Percentiles rank a stretch among this genome's conserved stretches.
Conservation (phyloP, 2,797 vertebrate species). For the Xiphorhynchus erythropygius region DNA sequence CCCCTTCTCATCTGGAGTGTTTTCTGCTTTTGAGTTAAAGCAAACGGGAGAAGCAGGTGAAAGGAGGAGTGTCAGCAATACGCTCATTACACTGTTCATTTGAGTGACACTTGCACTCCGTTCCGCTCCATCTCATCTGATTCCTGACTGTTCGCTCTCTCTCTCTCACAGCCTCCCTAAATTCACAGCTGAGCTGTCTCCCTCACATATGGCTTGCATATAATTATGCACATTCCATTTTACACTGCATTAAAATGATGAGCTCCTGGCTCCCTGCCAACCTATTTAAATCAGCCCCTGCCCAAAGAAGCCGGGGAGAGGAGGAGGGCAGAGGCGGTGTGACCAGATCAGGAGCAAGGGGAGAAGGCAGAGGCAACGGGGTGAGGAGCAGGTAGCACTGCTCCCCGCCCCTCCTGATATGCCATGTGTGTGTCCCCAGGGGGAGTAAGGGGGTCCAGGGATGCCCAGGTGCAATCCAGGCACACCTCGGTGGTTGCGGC, state of each 20-base stretch:
- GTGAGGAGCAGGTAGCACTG: not conserved
- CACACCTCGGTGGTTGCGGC: not conserved
- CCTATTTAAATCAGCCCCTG: conserved; percentile 78
- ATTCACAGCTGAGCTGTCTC: conserved; percentile 83
- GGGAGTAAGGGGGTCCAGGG: not conserved
- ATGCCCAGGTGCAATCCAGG: not conserved
- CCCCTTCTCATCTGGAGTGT: conserved; percentile 52
- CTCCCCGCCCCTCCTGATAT: not conserved
- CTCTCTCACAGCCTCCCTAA: conserved; percentile 76
- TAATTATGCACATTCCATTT: conserved; percentile 86
- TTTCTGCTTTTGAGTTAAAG: conserved; percentile 68
- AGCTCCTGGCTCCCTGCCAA: conserved; percentile 80
- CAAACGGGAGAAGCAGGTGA: conserved; percentile 75
- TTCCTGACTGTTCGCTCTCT: conserved; percentile 77
- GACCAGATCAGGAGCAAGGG: rapidly evolving
- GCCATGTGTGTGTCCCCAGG: rapidly evolving
- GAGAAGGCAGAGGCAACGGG: rapidly evolving
- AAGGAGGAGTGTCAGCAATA: conserved; percentile 77
- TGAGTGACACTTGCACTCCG: conserved; percentile 80
- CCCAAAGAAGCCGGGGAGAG: conserved; percentile 57
- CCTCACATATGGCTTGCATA: conserved; percentile 85
- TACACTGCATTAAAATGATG: conserved; percentile 86
- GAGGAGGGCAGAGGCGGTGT: not conserved
- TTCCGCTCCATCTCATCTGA: conserved; percentile 76
- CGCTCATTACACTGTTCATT: conserved; percentile 82